Evolutionary conservation across 2,888 invertebrate species (phyloP), one percentile per base, ranked within the genome.

Genomic region (Galerucella nymphaeae): DNA sequence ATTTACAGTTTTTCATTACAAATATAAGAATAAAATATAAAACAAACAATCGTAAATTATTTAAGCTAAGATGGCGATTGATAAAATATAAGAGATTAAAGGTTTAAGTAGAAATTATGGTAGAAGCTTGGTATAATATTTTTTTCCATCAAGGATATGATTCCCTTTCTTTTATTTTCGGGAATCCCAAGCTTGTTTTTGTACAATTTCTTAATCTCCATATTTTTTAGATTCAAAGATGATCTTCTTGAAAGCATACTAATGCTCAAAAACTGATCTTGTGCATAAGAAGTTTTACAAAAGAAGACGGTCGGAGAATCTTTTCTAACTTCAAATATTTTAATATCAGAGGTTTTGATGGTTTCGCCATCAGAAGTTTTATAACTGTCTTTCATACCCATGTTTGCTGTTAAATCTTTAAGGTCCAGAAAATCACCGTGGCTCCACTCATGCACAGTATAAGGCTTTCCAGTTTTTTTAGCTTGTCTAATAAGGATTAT

Each of bases 241-340:
- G n/a, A n/a, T n/a, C n/a, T n/a, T n/a, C n/a, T n/a, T n/a, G 10
- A 55, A 55, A 55, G 18, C 55, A 55, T 55, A 55, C 20, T 55
- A 55, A 55, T 55, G 18, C 20, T 55, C 55, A 45, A 53, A 55
- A 64, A 70, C 13, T 64, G 48, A 42, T 65, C 50, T 45, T 73
- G 66, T 70, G 9, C 66, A 55, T 73, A 73, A 42, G 70, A 73
- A 30, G 30, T 73, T 66, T 72, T 73, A 59, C 62, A 65, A 65
- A 73, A 73, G 67, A 72, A 72, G 45, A 48, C 38, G 55, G 59
- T 66, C 11, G 62, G 53, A 30, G 57, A n/a, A 53, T 67, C 42
- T 72, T 64, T 72, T 41, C 72, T 45, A 9, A 68, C 72, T 41
- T 66, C 71, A 66, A 71, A 71, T 41, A 71, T 50, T 66, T 71